Evolutionary conservation across 2,113 vertebrate genomes (phyloP), one percentile per base, ranked within the genome.

Genomic region (Nannospalax galili): DNA sequence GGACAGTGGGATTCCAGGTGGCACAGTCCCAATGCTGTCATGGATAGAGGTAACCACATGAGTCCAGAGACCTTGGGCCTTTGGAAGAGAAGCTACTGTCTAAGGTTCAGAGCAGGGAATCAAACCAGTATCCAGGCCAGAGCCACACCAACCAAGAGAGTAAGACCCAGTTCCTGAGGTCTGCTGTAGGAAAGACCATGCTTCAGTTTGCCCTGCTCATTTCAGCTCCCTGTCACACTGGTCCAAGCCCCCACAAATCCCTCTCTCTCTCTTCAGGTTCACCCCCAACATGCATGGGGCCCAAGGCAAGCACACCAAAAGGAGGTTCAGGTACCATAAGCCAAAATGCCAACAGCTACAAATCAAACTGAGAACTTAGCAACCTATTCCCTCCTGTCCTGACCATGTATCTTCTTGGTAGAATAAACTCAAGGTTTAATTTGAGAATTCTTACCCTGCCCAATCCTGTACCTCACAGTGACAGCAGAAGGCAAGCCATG

Each of bases 131-230:
- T 2, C 28, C 52, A 73, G 19, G 35, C 9, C 40, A 7, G n/a
- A 30, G 19, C 16, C 7, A 64, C 48, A 30, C 16, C 60, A 28
- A 81, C 30, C 35, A 9, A 64, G 52, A 40, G 58, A 79, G n/a
- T 7, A 56, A 60, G 26, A 30, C 84, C 70, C 24, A 7, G 12
- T 20, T 16, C 4, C 2, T 0, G 9, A 45, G 58, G 5, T 26
- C 73, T 0, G 0, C 45, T 5, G 40, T 4, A 60, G 64, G 84
- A 81, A 0, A 5, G 4, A 14, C 82, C 22, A 16, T 19, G 0
- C 0, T 19, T 80, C 79, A 65, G 35, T 60, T 64, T 37, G 62
- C 20, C n/a, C 45, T 35, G 42, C 82, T 45, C 75, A 28, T 5
- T 5, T 52, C 70, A 60, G 56, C 32, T 12, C 52, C 32, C 7